Evolutionary conservation across 2,888 invertebrate genomes (phyloP).

Genomic region (Dyspetes luteomarginatus): DNA sequence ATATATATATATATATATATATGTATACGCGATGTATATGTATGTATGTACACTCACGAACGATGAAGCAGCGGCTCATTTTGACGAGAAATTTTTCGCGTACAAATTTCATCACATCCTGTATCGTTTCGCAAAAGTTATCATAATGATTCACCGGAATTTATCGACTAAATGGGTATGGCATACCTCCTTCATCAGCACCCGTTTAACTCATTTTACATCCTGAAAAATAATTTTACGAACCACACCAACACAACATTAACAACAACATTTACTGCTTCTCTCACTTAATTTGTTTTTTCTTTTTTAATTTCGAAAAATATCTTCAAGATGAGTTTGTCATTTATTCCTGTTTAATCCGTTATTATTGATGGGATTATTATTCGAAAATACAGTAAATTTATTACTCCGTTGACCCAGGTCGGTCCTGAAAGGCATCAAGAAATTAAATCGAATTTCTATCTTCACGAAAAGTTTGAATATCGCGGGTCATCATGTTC

Average conservation of each 20-base stretch:
- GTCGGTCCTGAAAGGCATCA: too few species aligned
- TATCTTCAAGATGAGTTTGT: too few species aligned
- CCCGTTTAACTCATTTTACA: too few species aligned
- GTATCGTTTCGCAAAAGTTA: neutral
- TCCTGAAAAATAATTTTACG: too few species aligned
- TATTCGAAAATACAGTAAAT: too few species aligned
- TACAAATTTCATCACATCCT: conserved; percentile 27
- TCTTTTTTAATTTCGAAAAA: too few species aligned
- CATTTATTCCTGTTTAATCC: too few species aligned
- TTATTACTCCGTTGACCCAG: too few species aligned
- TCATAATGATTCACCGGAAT: neutral
- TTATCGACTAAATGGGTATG: neutral
- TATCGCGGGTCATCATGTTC: neutral
- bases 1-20: neutral
- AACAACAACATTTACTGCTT: too few species aligned
- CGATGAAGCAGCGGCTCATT: conserved; percentile 7
- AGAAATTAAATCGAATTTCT: neutral
- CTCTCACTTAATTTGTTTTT: too few species aligned
- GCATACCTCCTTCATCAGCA: neutral
- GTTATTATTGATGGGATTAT: too few species aligned
- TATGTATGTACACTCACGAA: neutral
- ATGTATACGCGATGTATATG: neutral
- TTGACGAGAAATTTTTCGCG: neutral
- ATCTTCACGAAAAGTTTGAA: neutral
- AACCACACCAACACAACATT: too few species aligned